Base-by-base conservation (phyloP, 2,888 invertebrate species). In the Macaria liturata region DNA sequence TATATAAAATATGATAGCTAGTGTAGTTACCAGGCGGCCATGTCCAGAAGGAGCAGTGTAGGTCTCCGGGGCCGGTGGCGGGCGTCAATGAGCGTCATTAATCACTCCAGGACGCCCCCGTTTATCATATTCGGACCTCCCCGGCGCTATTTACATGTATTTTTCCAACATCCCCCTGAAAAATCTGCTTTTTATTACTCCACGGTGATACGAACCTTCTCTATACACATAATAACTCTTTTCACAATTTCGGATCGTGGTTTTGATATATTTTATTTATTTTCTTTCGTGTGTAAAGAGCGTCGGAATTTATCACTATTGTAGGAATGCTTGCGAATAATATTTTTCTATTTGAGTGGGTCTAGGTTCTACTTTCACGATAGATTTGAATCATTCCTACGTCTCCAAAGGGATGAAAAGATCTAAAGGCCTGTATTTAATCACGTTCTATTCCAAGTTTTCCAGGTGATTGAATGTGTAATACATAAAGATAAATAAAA, bases 101-200 rank as follows among this genome's bases (percentile, higher is more conserved):
- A 79, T 80, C 79, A 78, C 67, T 44, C 59, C 62, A 68, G 67
- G 20, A 20, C 48, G 64, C 58, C 55, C 58, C 52, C 75, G 68
- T 83, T 79, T 72, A 81, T 84, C 80, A 81, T 66, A 62, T 72
- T 74, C 66, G 67, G 70, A 65, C 66, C 62, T 39, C 67, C 66
- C 66, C 66, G 67, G 64, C 69, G 69, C 69, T 82, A 75, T 83
- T 80, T 80, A 78, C 73, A 76, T 75, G 47, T 54, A 76, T 72
- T 75, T 72, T 72, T 72, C 63, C 61, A 61, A 58, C 57, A 51
- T 64, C 62, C 69, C 68, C 45, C 69, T 66, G 60, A 71, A 73
- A 70, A 66, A 70, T 71, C 70, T 65, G 54, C 64, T 72, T 76
- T 76, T 78, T 77, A 76, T 80, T 76, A 62, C 65, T 52, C 46